These are phyloP conservation scores for Capitulum mitella DNA, from an alignment of 2,888 invertebrate species.

Conservation along the genomic window DNA sequence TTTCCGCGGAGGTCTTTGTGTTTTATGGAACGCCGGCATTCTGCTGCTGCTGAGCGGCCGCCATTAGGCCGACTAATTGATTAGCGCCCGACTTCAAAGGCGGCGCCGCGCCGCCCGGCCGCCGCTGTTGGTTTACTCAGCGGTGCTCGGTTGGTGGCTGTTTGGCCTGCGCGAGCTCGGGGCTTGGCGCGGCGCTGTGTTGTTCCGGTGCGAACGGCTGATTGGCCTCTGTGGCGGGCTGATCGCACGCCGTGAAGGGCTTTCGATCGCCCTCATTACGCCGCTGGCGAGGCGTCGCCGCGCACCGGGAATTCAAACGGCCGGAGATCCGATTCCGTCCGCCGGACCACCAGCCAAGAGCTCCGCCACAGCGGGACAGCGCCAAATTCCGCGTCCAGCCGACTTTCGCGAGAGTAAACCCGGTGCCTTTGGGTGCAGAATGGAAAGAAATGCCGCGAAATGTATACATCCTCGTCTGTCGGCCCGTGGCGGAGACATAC, in stretches of 20 bases:
- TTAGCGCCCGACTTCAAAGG: conserved; percentile 8
- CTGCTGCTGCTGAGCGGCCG: neutral
- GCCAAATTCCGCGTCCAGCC: no score
- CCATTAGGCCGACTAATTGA: conserved; percentile 11
- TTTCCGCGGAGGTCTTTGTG: neutral
- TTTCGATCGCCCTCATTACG: neutral
- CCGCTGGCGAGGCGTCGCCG: neutral
- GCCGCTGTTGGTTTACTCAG: neutral
- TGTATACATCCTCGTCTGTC: no score
- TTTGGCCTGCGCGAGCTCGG: neutral
- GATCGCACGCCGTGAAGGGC: neutral
- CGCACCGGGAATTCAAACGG: neutral
- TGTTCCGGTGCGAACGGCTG: neutral
- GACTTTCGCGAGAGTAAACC: no score
- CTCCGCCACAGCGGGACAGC: no score
- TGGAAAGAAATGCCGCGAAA: no score
- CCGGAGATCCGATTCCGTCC: no score
- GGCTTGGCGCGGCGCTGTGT: neutral
- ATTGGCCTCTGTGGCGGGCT: neutral
- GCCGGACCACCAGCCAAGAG: no score
- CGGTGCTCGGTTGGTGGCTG: neutral
- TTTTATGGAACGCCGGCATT: conserved; percentile 7
- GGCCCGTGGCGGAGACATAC: no score
- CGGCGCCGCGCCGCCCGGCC: neutral
- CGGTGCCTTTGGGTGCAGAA: no score